Evolutionary conservation across 2,113 vertebrate species (phyloP).

Genomic region (Amia ocellicauda): DNA sequence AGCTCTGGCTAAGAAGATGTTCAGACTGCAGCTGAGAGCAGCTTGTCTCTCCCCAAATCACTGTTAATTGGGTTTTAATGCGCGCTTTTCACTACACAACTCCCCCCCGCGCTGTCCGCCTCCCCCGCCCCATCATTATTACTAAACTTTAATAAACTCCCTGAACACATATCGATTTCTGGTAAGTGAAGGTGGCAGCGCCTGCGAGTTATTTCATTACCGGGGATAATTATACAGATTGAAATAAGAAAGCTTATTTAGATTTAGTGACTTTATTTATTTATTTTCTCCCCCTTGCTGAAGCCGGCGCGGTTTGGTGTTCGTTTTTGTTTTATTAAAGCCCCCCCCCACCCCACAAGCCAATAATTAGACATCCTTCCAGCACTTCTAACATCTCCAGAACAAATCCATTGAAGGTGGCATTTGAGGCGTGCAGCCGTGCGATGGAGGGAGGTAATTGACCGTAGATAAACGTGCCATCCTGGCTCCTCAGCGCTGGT

Average conservation of each 20-base stretch:
- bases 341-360: constrained; percentile 5
- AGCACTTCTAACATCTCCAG: constrained; percentile 59
- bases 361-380: constrained; percentile 58
- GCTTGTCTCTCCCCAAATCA: constrained; percentile 25
- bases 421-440: constrained; percentile 68
- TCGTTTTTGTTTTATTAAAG: not conserved
- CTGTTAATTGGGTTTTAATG: constrained; percentile 60
- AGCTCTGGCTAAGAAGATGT: too few species aligned
- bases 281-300: constrained; percentile 4
- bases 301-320: too few species aligned
- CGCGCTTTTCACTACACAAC: constrained; percentile 27
- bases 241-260: constrained; percentile 70
- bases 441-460: constrained; percentile 70
- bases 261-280: constrained; percentile 47
- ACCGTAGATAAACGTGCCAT: constrained; percentile 66
- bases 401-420: constrained; percentile 69
- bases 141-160: constrained; percentile 72
- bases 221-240: constrained; percentile 73
- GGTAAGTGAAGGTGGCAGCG: constrained; percentile 70
- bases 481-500: constrained; percentile 70
- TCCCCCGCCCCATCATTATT: constrained; percentile 49
- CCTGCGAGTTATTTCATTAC: constrained; percentile 75
- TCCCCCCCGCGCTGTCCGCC: constrained; percentile 27
- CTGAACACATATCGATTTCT: constrained; percentile 70
- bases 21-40: not conserved